These are phyloP conservation scores for Sebastes taczanowskii DNA, from an alignment of 2,797 vertebrate species.

Conservation along the genomic window DNA sequence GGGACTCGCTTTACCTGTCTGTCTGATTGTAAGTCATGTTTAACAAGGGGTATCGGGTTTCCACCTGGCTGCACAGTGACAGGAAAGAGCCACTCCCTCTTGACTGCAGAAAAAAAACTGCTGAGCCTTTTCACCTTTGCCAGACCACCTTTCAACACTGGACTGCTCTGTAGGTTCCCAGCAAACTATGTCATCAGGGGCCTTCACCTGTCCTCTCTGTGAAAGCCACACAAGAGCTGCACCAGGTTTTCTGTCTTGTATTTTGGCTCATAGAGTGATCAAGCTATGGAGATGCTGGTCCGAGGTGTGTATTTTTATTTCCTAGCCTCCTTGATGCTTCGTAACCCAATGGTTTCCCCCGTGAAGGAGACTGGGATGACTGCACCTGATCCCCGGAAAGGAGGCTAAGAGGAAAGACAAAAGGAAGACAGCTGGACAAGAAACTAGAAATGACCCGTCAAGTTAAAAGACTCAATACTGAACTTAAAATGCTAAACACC, in stretches of 20 bases:
- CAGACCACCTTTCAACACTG: background rate
- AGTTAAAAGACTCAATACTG: background rate
- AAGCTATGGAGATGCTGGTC: background rate
- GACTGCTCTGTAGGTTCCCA: background rate
- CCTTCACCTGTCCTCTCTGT: background rate
- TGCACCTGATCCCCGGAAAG: slow-evolving; percentile 53
- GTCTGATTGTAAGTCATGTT: slow-evolving; percentile 27
- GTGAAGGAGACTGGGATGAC: slow-evolving; percentile 13
- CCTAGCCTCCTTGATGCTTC: slow-evolving; percentile 4
- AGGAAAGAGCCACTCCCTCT: slow-evolving; percentile 27
- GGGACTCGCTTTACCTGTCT: slow-evolving; percentile 35
- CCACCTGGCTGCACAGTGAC: slow-evolving; percentile 36
- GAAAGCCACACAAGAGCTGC: background rate
- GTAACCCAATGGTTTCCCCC: slow-evolving; percentile 11
- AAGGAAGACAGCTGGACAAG: background rate
- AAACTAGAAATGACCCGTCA: background rate
- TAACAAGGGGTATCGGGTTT: slow-evolving; percentile 52
- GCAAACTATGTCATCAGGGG: background rate
- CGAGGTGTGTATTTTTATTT: slow-evolving; percentile 13
- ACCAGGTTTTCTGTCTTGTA: background rate
- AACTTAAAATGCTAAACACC: background rate
- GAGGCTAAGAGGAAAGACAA: slow-evolving; percentile 10
- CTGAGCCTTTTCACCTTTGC: slow-evolving; percentile 25
- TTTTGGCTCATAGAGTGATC: background rate
- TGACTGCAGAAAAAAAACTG: background rate